Evolutionary conservation across 2,113 vertebrate species (phyloP), one percentile per base, ranked within the genome.

Genomic region (Nannobrachium achirus): DNA sequence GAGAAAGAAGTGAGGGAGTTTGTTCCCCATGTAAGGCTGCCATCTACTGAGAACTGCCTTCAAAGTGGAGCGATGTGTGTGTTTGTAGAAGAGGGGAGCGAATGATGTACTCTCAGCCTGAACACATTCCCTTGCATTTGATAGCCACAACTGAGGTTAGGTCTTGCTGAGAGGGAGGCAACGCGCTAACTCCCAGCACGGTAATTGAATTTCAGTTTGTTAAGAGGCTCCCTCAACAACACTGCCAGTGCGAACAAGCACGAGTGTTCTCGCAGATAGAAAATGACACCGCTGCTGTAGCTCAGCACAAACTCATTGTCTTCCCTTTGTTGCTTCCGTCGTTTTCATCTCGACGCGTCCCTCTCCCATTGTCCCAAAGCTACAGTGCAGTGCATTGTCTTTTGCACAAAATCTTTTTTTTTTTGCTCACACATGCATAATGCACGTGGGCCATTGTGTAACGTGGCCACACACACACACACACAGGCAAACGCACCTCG

Each of bases 11-110:
- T 7, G 18, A 15, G 55, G 44, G 41, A 49, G 59, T 49, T 40
- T 38, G 75, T 76, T 80, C 56, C 6, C 20, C 75, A 79, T 77
- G 71, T 76, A 57, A 87, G 73, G 77, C 77, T 87, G 87, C 89
- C 87, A 89, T 84, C 86, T 88, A 75, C 87, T 86, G 82, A 84
- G 72, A 78, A 52, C 41, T 45, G 50, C 33, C 48, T 63, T 62
- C 56, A 62, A 16, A 55, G 56, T 66, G 20, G 51, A 53, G 15
- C 40, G 10, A 9, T n/a, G 3, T 18, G 16, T 59, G 38, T 11
- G 55, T 13, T 33, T 33, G 25, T 33, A 33, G 40, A 11, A 5
- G 19, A 20, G 7, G 41, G 41, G 40, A 66, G 57, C 72, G 33
- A 40, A 6, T 8, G 4, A 63, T 39, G 13, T 20, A 45, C 60